Percentiles rank a stretch among this genome's conserved stretches.
Evolutionary conservation across 2,888 invertebrate genomes (phyloP).

Genomic region (Leptothorax acervorum): DNA sequence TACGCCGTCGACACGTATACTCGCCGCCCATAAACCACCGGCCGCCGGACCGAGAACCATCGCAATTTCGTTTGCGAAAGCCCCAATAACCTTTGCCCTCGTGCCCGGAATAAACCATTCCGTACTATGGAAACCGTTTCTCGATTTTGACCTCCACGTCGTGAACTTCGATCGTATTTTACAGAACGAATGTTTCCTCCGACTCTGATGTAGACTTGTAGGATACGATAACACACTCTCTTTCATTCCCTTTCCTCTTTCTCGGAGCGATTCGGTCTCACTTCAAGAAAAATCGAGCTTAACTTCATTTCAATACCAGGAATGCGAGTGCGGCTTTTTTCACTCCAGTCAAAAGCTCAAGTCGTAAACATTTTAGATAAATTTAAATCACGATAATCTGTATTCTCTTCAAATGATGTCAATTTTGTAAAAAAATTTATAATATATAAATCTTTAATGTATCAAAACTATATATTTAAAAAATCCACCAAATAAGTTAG

Average conservation of each 20-base stretch:
- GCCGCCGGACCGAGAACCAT: background rate
- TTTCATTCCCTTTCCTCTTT: background rate
- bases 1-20: background rate
- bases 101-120: slow-evolving; percentile 34
- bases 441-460: background rate
- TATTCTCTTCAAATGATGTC: too few species aligned
- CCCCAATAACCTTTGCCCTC: slow-evolving; percentile 13
- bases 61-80: slow-evolving; percentile 16
- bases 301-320: background rate
- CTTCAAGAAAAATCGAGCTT: background rate
- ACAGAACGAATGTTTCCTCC: background rate
- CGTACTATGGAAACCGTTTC: background rate
- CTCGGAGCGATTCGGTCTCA: background rate
- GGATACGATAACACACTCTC: background rate
- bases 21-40: slow-evolving; percentile 14
- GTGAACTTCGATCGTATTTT: slow-evolving; percentile 28
- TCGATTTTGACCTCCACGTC: slow-evolving; percentile 13
- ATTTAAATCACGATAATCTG: background rate
- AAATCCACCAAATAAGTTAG: background rate
- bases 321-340: background rate
- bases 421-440: background rate
- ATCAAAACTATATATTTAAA: background rate
- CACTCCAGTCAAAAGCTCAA: background rate
- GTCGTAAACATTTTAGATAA: background rate
- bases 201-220: background rate